Base-by-base conservation (phyloP, 2,888 invertebrate genomes). In the Pycnomerus fuliginosus region DNA sequence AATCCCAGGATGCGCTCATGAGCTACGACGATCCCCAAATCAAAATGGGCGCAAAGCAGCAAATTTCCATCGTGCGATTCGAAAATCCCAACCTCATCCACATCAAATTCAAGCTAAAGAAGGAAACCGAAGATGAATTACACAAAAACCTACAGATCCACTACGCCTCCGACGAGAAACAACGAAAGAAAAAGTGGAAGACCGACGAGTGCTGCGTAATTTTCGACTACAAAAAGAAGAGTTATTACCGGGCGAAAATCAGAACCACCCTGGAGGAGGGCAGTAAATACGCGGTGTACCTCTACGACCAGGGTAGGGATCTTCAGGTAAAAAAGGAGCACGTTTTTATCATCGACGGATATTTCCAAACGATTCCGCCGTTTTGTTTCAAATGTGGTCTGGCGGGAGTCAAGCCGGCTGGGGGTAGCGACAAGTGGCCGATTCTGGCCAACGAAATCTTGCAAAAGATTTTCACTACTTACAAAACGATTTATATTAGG, bases 321-420 rank as follows among this genome's bases (percentile, higher is more conserved):
- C 49, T 62, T 3, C 60, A 37, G 20, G 39, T 50, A 11, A 52
- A 49, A 14, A 31, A 47, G 10, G 32, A 70, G 0, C 67, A 75
- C 4, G 84, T 85, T 48, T 61, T 68, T 3, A 64, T 67, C 0
- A 56, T n/a, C 7, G 67, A 78, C 1, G 76, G 80, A 44, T 25
- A 10, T 10, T 25, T 25, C 25, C 5, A 20, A 5, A 20, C 20
- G 20, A 4, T 8, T 12, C 25, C 5, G 5, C 11, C 4, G 10
- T 80, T 80, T 0, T 80, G 82, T 0, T 73, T 83, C 13, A 79
- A 79, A 52, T 85, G 90, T 48, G 83, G 84, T 62, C 65, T 92
- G 33, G 80, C 79, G 1, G 84, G 85, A 12, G 77, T 91, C 5
- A 69, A 74, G 14, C 84, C 90, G 0, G 84, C 86, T 0, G 84